phyloP scores from a whole-genome alignment of 2,888 invertebrate genomes.

The Mellilla xanthometata region DNA sequence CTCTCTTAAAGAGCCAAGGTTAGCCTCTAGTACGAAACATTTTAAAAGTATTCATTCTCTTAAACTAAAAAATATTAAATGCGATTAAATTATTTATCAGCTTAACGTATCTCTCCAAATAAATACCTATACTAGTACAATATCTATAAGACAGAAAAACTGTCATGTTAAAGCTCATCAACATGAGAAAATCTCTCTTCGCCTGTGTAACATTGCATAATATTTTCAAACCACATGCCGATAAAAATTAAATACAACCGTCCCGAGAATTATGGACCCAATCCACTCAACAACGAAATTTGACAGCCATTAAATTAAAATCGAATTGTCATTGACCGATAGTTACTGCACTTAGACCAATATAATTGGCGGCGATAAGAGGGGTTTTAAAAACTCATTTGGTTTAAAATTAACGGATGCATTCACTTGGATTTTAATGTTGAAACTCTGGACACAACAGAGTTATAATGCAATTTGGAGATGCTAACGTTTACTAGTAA shows the following conservation, averaged over 20 bases:
- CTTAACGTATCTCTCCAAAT: no score
- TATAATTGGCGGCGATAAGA: constrained; percentile 57
- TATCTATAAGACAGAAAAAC: constrained; percentile 13
- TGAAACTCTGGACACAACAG: constrained; percentile 34
- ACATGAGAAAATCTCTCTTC: constrained; percentile 27
- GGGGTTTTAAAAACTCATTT: constrained; percentile 61
- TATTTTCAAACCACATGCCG: constrained; percentile 35
- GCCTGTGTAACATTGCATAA: constrained; percentile 30
- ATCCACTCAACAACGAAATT: constrained; percentile 46
- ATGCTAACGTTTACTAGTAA: constrained; percentile 3
- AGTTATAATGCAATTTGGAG: constrained; percentile 19
- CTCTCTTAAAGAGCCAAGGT: no score
- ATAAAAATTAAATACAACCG: constrained; percentile 40
- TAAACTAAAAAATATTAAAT: no score
- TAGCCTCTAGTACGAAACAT: no score
- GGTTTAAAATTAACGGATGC: constrained; percentile 43
- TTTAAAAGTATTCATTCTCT: no score
- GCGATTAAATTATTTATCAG: no score
- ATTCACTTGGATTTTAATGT: constrained; percentile 33
- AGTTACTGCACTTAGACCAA: constrained; percentile 54
- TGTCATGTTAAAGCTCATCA: constrained; percentile 15
- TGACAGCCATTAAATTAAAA: constrained; percentile 71
- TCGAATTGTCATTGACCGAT: constrained; percentile 56
- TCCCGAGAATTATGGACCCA: constrained; percentile 38
- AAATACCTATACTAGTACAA: no score